Conservation (phyloP, 30 jellyfish, hydroid and myxozoan species). For the Sanderia malayensis region DNA sequence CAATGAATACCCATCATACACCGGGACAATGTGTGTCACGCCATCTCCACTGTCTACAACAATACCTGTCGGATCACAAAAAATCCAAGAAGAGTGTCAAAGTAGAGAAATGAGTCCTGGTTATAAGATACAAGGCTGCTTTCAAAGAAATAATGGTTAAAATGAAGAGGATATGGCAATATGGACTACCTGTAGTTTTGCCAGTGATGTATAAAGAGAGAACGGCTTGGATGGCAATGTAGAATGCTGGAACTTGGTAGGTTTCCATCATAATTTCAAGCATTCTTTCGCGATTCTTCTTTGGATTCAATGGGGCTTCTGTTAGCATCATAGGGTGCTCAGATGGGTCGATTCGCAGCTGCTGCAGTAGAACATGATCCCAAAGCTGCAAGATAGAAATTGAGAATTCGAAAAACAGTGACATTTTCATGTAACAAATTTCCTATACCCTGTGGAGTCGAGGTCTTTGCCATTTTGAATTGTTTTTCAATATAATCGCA, state of each 20-base stretch:
- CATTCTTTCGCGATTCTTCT: conserved; percentile 81
- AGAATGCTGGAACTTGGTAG: conserved; percentile 80
- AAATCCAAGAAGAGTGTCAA: too few species aligned
- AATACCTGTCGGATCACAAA: conserved; percentile 51
- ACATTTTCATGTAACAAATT: too few species aligned
- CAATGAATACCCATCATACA: conserved; percentile 81
- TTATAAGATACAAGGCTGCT: too few species aligned
- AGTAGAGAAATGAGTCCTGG: too few species aligned
- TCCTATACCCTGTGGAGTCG: too few species aligned
- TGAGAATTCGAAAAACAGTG: too few species aligned
- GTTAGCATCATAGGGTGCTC: conserved; percentile 86
- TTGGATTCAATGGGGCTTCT: conserved; percentile 80
- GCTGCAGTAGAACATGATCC: conserved; percentile 60
- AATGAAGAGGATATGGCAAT: not conserved
- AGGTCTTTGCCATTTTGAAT: too few species aligned
- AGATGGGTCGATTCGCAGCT: conserved; percentile 62
- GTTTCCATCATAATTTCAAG: conserved; percentile 91
- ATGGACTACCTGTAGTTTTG: conserved; percentile 69
- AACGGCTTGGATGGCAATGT: conserved; percentile 83
- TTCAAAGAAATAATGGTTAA: too few species aligned
- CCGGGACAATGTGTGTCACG: conserved; percentile 82
- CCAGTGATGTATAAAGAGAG: conserved; percentile 80
- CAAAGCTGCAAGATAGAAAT: conserved; percentile 59
- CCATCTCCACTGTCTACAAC: conserved; percentile 93
- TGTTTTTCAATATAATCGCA: too few species aligned